Evolutionary conservation across 2,113 vertebrate species (phyloP).

Genomic region (Carassius gibelio): DNA sequence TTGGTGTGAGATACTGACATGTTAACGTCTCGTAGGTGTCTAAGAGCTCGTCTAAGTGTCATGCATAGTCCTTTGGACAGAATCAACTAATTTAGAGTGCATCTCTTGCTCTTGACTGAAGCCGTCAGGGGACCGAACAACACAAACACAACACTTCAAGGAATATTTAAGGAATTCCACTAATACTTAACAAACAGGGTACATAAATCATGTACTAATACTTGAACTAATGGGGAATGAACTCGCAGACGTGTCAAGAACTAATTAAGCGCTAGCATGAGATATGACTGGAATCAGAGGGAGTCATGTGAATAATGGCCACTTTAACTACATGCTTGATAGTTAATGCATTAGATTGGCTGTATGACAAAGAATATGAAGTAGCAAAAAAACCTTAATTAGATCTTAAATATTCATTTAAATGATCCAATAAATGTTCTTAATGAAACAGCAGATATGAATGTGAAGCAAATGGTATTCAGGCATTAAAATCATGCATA

Average conservation of each 20-base stretch:
- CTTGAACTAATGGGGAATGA: slow-evolving; percentile 1
- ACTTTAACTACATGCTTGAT: neutral
- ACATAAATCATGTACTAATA: neutral
- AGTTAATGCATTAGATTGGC: neutral
- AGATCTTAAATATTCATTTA: neutral
- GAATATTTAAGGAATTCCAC: neutral
- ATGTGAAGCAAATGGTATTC: neutral
- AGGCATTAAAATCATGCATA: neutral
- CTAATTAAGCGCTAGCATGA: neutral
- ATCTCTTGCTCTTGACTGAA: neutral
- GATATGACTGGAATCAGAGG: neutral
- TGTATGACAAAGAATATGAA: neutral
- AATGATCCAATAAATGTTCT: neutral
- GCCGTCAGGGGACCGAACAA: neutral
- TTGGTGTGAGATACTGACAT: neutral
- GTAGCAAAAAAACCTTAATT: neutral
- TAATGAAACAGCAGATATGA: neutral
- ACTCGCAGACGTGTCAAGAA: neutral
- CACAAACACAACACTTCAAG: neutral
- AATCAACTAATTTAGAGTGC: neutral
- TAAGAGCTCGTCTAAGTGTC: slow-evolving; percentile 1
- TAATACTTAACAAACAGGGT: neutral
- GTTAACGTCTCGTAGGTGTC: neutral
- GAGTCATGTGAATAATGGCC: neutral
- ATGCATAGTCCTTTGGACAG: neutral